These are phyloP conservation scores for Brachyhypopomus gauderio DNA, from an alignment of 2,113 vertebrate genomes.

Conservation along the genomic window DNA sequence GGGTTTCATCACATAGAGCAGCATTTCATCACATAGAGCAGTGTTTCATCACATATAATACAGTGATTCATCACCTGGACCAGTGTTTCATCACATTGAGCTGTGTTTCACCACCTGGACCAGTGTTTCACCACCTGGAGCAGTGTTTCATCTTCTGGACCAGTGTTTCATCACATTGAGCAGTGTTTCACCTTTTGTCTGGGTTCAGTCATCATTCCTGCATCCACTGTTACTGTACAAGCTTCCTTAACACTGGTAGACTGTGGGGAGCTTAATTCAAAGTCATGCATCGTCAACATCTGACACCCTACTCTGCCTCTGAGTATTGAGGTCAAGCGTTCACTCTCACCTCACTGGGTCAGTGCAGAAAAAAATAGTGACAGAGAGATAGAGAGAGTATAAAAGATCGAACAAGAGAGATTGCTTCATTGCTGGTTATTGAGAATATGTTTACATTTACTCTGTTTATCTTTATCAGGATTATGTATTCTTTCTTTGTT, in stretches of 20 bases:
- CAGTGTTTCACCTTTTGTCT: constrained; percentile 31
- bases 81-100: no score
- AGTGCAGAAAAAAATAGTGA: background rate
- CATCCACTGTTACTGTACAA: constrained; percentile 26
- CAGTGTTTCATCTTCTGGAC: background rate
- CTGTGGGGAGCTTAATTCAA: constrained; percentile 31
- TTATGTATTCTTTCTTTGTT: no score
- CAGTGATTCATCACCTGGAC: no score
- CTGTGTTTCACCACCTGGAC: no score
- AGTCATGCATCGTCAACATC: constrained; percentile 37
- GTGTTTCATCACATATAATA: no score
- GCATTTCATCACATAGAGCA: no score
- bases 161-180: background rate
- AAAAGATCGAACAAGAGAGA: no score
- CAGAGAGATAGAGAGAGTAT: background rate
- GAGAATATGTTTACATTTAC: no score
- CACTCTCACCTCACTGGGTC: constrained; percentile 53
- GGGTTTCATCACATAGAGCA: no score
- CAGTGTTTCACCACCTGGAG: no score
- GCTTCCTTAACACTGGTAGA: constrained; percentile 6
- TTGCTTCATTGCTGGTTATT: no score
- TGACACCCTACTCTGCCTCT: constrained; percentile 37
- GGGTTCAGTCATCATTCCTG: background rate
- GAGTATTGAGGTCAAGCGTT: constrained; percentile 34
- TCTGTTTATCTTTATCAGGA: no score